These are phyloP conservation scores for Drosophila baimaii DNA, from an alignment of 1,140 invertebrate genomes.

Conservation along the genomic window DNA sequence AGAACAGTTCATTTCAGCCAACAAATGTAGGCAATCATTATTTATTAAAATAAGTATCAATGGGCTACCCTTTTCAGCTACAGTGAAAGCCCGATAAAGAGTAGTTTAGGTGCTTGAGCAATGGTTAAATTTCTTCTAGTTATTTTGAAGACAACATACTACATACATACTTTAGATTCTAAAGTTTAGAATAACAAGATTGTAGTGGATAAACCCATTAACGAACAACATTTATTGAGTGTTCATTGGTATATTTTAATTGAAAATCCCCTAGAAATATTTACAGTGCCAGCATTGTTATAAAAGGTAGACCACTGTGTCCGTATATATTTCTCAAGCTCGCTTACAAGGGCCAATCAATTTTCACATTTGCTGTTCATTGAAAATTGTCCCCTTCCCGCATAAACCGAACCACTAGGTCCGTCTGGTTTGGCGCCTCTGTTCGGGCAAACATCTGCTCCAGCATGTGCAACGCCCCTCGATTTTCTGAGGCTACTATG, in stretches of 20 bases:
- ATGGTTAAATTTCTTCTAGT: too few relatives aligned
- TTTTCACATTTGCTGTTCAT: constrained; percentile 39
- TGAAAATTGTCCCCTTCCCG: constrained; percentile 16
- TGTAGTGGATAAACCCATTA: too few relatives aligned
- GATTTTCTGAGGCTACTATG: constrained; percentile 24
- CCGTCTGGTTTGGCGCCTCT: neutral
- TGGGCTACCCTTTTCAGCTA: neutral
- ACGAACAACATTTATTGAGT: too few relatives aligned
- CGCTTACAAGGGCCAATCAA: constrained; percentile 32
- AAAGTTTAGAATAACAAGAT: too few relatives aligned
- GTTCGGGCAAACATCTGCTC: constrained; percentile 36
- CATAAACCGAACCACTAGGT: constrained; percentile 49
- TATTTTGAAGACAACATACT: too few relatives aligned
- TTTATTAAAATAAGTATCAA: neutral
- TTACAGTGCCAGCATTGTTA: too few relatives aligned
- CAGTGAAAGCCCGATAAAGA: neutral
- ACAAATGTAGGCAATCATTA: constrained; percentile 5
- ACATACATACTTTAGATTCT: too few relatives aligned
- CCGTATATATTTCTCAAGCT: constrained; percentile 3
- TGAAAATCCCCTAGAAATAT: neutral
- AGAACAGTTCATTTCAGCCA: neutral
- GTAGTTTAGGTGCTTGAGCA: neutral
- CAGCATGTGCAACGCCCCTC: constrained; percentile 43
- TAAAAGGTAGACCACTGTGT: neutral
- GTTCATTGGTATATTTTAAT: neutral